These are phyloP conservation scores for Apeira syringaria DNA, from an alignment of 2,888 invertebrate genomes.

Conservation along the genomic window DNA sequence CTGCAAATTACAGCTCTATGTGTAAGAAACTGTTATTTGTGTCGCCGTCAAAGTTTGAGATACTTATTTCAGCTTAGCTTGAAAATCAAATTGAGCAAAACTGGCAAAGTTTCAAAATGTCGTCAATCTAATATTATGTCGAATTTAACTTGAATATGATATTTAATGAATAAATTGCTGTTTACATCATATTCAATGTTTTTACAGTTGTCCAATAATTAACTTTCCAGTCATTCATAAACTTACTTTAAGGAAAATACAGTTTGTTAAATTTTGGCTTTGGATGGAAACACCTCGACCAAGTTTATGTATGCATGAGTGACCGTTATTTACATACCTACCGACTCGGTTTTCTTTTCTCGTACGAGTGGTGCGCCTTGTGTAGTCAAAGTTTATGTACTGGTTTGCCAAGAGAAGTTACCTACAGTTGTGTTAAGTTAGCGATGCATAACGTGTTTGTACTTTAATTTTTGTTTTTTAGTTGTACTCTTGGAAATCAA, in stretches of 20 bases:
- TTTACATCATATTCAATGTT: too few species aligned
- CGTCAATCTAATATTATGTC: too few species aligned
- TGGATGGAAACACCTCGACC: constrained; percentile 45
- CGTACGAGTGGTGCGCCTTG: constrained; percentile 78
- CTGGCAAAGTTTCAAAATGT: too few species aligned
- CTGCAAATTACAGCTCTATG: constrained; percentile 70
- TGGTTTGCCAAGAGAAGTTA: constrained; percentile 83
- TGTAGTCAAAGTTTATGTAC: constrained; percentile 74
- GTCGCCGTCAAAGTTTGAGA: constrained; percentile 8
- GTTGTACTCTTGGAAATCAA: constrained; percentile 84
- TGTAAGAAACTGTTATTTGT: constrained; percentile 67
- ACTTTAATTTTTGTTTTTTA: constrained; percentile 84
- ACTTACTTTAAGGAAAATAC: too few species aligned
- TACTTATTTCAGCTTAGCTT: too few species aligned
- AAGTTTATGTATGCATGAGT: constrained; percentile 63
- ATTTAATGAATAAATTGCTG: too few species aligned
- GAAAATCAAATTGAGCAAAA: too few species aligned
- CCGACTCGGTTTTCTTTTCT: constrained; percentile 54
- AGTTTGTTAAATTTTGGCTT: constrained; percentile 4
- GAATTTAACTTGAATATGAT: too few species aligned
- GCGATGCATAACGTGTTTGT: constrained; percentile 83
- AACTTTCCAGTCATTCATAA: too few species aligned
- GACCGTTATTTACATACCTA: constrained; percentile 50
- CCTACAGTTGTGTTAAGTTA: constrained; percentile 83
- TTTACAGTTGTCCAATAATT: too few species aligned